Base-by-base conservation (phyloP, 53 echinoderm and acorn worm species). In the Hippasteria phrygiana region DNA sequence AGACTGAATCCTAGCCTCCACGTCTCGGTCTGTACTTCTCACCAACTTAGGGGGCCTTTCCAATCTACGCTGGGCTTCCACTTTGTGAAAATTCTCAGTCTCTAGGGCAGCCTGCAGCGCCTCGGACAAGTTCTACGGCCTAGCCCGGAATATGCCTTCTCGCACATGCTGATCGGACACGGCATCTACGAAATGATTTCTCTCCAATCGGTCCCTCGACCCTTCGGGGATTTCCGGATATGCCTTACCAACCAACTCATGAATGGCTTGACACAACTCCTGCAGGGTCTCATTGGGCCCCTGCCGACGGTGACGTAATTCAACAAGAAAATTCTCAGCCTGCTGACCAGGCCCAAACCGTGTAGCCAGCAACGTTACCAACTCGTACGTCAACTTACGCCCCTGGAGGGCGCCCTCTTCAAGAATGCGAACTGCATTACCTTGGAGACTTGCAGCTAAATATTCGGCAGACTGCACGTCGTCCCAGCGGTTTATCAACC, bases 291-390 rank as follows among this genome's bases (percentile, higher is more conserved):
- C 74, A 40, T n/a, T 74, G 24, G 18, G 74, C 26, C 14, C 43
- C 26, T 74, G 74, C 14, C 74, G 22, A n/a, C 74, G 74, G 26
- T 74, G 32, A 24, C 74, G 26, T 31, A 74, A 18, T 26, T 74
- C 74, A 18, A 74, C 74, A 43, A 74, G 47, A 27, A 24, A 74
- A 27, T 74, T 74, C 28, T 74, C 43, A 7, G 43, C 74, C 28
- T 74, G 74, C n/a, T 42, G 26, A 43, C 28, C 43, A 22, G 74
- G 74, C 47, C 74, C 74, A 42, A 74, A 74, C 22, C 74, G 14
- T 18, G 41, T 42, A n/a, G 43, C 74, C 2, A 74, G n/a, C 74
- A 74, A 46, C 47, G 11, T 42, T 31, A 74, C 74, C 24, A 74
- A 18, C 74, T 74, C 74, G 5, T 24, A 74, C 7, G 31, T 20